Base-by-base conservation (phyloP, 2,113 vertebrate species). In the Cinclus mexicanus region DNA sequence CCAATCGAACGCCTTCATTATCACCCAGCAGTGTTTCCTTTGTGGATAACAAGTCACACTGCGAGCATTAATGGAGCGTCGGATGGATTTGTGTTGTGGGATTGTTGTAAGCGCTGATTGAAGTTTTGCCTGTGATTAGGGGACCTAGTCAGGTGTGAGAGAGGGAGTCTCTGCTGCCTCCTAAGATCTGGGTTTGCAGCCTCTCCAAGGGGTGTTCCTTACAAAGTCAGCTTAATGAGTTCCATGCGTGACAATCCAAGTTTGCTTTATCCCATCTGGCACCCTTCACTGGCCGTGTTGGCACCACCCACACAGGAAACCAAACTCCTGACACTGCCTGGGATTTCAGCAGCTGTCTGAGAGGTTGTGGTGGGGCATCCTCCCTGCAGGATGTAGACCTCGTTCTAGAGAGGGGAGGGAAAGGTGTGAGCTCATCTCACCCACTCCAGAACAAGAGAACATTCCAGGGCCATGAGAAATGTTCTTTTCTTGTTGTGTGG, bases 1-100 rank as follows among this genome's bases (percentile, higher is more conserved):
- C 93, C 96, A 74, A 87, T 74, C 56, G 91, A 95, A 77, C 4
- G 42, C 79, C 91, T 95, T 93, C 96, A 89, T 95, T 96, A 94
- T 87, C 91, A 74, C 89, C 63, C 96, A 87, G 93, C 91, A 5
- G 94, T 24, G 87, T 94, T 96, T 83, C 95, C 89, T 91, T 94
- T 91, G 94, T 89, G 94, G 89, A 70, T 94, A 94, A 96, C 93
- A 59, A 96, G 89, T 93, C 91, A 42, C 22, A 70, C 77, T 9
- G 89, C 3, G 60, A 95, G 95, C 83, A n/a, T 50, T 86, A 77
- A 63, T 35, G 93, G 61, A 39, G 72, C 25, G 5, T 46, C 22
- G 33, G 35, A 41, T 59, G 91, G 89, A 63, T 95, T 91, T 81
- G 87, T 87, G 81, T 70, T 52, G 87, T 44, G 80, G 96, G 92